Evolutionary conservation across 1,140 invertebrate species (phyloP), one percentile per base, ranked within the genome.

Genomic region (Ceratoteleas bidentatus): DNA sequence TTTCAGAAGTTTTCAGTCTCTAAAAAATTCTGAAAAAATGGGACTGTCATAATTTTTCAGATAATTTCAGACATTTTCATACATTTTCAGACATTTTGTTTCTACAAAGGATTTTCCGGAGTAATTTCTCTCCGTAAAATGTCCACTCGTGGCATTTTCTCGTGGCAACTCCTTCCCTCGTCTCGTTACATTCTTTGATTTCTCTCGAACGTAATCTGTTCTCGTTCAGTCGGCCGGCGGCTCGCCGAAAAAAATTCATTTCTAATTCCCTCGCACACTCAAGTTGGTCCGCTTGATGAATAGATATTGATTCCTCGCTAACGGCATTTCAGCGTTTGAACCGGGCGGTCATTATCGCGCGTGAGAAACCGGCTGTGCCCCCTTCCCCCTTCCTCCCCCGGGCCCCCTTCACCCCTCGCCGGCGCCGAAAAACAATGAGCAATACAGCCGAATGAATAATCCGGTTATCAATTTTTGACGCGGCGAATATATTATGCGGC

Each of bases 271-370:
- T 56, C 68, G 24, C 60, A 73, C 73, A 47, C 57, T 62, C 45
- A 60, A 60, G 11, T 65, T 74, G 24, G 65, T 38, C 50, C 50
- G 64, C 58, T 65, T 73, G 79, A 82, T 82, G 72, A 82, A 82
- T 77, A 76, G 78, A 81, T 75, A 75, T 81, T 81, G 70, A 81
- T 81, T 81, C 62, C 50, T 49, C 14, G 65, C 70, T 81, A 81
- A 81, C 77, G 77, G 77, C 77, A 74, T 66, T 69, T 74, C 58
- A 69, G 45, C 60, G 52, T 69, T 74, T 68, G 61, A 64, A 61
- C 11, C 60, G 57, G 72, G 62, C 56, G 76, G 68, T 65, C 61
- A 80, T 79, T 73, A 79, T 68, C 69, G 58, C 68, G 60, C 68
- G 68, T 79, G 76, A 79, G 76, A 76, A 75, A 76, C 73, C 62